Evolutionary conservation across 2,888 invertebrate genomes (phyloP), one percentile per base, ranked within the genome.

Genomic region (Masnerella sp.): DNA sequence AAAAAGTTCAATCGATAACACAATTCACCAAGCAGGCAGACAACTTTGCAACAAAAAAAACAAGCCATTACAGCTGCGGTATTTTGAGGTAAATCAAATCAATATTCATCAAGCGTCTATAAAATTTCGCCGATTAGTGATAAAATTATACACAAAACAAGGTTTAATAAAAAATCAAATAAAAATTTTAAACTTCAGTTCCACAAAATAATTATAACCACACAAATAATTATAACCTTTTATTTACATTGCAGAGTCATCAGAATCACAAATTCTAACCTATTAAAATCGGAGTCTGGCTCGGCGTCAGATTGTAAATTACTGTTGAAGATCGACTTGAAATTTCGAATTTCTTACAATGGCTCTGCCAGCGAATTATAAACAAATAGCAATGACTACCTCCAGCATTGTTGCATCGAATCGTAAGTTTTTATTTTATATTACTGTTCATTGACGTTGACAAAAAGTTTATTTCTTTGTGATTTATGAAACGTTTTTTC

Each of bases 321-420:
- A n/a, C n/a, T n/a, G n/a, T n/a, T n/a, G n/a, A n/a, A n/a, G n/a
- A n/a, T 25, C 25, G 5, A 25, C 25, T 25, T 7, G 34, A 34
- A 9, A 11, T 11, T 11, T 9, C 1, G 28, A 11, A 11, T 5
- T 9, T 20, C 0, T 15, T 34, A 45, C 25, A 38, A 96, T 96
- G 95, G 93, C 95, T 80, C 89, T 95, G 77, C 95, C 95, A 67
- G 90, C 91, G 80, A 95, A 93, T 87, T 96, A 95, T 87, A 95
- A 95, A 88, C 95, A 95, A 90, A 92, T 94, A 80, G 93, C 95
- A 61, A 91, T 94, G 88, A 91, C 93, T 80, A 91, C 93, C 88
- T 91, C 94, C 77, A 91, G 91, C 81, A 91, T 92, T 38, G 92
- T 92, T 80, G 90, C 90, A 84, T 89, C 93, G 83, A 93, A 92